Evolutionary conservation across 1,140 invertebrate genomes (phyloP).

Genomic region (Drosophila melanica): DNA sequence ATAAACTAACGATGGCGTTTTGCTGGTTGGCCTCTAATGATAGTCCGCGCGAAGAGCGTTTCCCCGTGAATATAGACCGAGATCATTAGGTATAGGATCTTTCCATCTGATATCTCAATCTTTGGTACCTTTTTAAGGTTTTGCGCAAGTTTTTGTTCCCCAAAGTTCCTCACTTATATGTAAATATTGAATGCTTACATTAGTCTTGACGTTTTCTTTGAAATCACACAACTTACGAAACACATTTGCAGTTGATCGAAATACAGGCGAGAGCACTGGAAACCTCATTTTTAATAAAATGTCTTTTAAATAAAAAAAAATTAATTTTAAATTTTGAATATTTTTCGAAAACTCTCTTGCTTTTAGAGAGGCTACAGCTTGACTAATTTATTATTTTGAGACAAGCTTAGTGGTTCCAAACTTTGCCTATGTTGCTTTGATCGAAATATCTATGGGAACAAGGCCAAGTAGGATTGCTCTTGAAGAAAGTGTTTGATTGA

Average conservation of each 20-base stretch:
- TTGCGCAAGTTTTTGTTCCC: neutral
- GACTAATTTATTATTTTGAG: conserved; percentile 8
- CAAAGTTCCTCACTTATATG: neutral
- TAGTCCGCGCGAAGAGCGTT: conserved; percentile 26
- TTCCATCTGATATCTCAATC: conserved; percentile 39
- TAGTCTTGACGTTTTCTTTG: neutral
- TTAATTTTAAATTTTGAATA: neutral
- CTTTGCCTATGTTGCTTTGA: conserved; percentile 4
- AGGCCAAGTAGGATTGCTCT: neutral
- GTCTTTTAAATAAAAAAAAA: neutral
- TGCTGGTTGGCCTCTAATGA: conserved; percentile 34
- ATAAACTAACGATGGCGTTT: conserved; percentile 45
- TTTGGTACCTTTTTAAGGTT: conserved; percentile 7
- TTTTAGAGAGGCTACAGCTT: neutral
- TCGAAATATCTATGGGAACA: neutral
- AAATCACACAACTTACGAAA: conserved; percentile 35
- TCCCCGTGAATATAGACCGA: conserved; percentile 52
- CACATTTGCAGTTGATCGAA: neutral
- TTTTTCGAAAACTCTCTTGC: neutral
- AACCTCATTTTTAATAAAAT: conserved; percentile 17
- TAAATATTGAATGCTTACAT: neutral
- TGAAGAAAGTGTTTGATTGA: no score
- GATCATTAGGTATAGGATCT: conserved; percentile 39
- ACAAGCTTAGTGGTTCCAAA: neutral
- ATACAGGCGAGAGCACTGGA: neutral